These are phyloP conservation scores for Crotalus tigris DNA, from an alignment of 2,113 vertebrate species.

Conservation along the genomic window DNA sequence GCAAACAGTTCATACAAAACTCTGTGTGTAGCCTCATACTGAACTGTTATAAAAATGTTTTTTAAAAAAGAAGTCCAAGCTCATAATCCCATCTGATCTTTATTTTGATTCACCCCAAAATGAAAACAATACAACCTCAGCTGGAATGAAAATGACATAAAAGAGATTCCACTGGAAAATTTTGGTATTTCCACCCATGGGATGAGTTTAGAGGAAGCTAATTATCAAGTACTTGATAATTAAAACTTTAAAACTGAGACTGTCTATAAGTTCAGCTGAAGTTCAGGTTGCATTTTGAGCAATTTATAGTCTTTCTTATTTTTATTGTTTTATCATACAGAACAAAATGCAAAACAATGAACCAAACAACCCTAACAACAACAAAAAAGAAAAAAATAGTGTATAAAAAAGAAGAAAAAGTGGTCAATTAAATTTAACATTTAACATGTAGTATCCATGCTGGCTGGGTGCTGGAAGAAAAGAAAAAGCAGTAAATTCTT, in stretches of 20 bases:
- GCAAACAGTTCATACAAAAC: background rate
- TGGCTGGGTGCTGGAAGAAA: too few species aligned
- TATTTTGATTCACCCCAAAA: conserved; percentile 15
- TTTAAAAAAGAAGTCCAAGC: conserved; percentile 29
- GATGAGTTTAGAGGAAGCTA: conserved; percentile 2
- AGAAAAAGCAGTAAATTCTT: too few species aligned
- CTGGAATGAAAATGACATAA: conserved; percentile 14
- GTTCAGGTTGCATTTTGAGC: conserved; percentile 18
- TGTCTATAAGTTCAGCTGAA: conserved; percentile 28
- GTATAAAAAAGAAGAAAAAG: too few species aligned
- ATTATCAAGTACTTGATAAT: background rate
- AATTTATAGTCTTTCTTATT: background rate
- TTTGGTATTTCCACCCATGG: conserved; percentile 19
- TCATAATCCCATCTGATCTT: background rate
- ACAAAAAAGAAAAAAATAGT: too few species aligned
- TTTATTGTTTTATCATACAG: too few species aligned
- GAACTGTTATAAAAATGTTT: conserved; percentile 7
- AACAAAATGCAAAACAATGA: too few species aligned
- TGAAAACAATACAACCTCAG: background rate
- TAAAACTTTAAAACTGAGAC: background rate
- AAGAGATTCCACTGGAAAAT: background rate
- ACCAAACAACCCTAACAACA: too few species aligned
- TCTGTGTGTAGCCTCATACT: background rate
- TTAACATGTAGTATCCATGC: too few species aligned
- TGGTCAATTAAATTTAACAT: too few species aligned